phyloP scores from a whole-genome alignment of 2,113 vertebrate genomes.

The Mellivora capensis region DNA sequence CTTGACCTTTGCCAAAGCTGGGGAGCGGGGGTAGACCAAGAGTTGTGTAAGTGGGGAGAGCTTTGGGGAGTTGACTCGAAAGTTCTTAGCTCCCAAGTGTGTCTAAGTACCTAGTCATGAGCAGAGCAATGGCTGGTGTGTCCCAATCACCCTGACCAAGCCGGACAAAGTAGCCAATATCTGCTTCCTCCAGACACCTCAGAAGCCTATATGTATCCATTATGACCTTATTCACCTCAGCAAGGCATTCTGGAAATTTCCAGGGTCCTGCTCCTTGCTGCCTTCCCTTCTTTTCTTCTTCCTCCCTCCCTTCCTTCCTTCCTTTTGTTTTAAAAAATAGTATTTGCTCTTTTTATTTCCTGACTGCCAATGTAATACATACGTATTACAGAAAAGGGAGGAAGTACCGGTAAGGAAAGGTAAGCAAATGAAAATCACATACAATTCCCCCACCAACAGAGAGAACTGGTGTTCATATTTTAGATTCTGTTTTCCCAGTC shows the following conservation, averaged over 20 bases:
- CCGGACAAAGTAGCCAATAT: background rate
- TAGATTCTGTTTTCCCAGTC: background rate
- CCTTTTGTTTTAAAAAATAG: background rate
- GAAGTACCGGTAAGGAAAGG: background rate
- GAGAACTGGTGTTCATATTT: background rate
- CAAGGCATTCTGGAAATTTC: background rate
- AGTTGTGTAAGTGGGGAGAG: background rate
- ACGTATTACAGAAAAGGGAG: background rate
- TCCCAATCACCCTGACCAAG: too few species aligned
- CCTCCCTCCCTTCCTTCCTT: background rate
- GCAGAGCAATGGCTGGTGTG: background rate
- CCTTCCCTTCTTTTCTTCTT: background rate
- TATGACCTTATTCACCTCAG: background rate
- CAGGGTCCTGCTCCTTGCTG: background rate
- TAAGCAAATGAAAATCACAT: background rate
- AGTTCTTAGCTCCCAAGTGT: background rate
- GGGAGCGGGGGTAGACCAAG: accelerated
- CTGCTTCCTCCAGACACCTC: background rate
- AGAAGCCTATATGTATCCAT: accelerated
- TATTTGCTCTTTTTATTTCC: background rate
- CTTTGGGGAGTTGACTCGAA: accelerated
- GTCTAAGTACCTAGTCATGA: background rate
- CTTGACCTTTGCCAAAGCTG: background rate
- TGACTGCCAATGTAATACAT: background rate
- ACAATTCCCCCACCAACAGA: background rate